Percentiles rank a stretch among this genome's conserved stretches.
These are phyloP conservation scores for Morpho helenor DNA, from an alignment of 2,888 invertebrate genomes.

Conservation along the genomic window DNA sequence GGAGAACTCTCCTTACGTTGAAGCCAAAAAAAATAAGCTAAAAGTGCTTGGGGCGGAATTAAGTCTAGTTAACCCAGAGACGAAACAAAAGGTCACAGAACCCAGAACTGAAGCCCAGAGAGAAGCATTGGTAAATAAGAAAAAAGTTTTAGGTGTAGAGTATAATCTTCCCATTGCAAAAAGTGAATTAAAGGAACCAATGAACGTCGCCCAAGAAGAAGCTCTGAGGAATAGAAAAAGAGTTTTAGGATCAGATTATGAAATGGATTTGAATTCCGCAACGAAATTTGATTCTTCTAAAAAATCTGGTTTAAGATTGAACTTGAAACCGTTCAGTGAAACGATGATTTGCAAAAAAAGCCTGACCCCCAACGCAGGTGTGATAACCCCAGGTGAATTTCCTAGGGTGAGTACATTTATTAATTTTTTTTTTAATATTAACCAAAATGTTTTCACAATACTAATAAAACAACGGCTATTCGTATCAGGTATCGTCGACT, in stretches of 20 bases:
- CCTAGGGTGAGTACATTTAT: constrained; percentile 44
- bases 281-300: constrained; percentile 40
- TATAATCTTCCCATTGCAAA: constrained; percentile 66
- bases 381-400: constrained; percentile 64
- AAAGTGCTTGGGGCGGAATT: constrained; percentile 58
- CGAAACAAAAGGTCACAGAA: constrained; percentile 27
- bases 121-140: constrained; percentile 80
- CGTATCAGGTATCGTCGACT: too few species aligned
- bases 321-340: constrained; percentile 61
- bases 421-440: not conserved
- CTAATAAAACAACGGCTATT: too few species aligned
- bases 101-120: constrained; percentile 72
- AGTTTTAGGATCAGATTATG: constrained; percentile 44
- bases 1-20: constrained; percentile 40
- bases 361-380: constrained; percentile 44
- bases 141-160: constrained; percentile 81
- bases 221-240: constrained; percentile 56
- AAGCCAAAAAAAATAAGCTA: constrained; percentile 57
- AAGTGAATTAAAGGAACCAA: constrained; percentile 51
- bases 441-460: too few species aligned
- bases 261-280: constrained; percentile 27
- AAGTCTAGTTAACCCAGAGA: constrained; percentile 32
- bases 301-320: constrained; percentile 55
- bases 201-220: constrained; percentile 60
- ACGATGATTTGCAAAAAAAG: constrained; percentile 26